Evolutionary conservation across 1,140 invertebrate species (phyloP).

Genomic region (Achroia grisella): DNA sequence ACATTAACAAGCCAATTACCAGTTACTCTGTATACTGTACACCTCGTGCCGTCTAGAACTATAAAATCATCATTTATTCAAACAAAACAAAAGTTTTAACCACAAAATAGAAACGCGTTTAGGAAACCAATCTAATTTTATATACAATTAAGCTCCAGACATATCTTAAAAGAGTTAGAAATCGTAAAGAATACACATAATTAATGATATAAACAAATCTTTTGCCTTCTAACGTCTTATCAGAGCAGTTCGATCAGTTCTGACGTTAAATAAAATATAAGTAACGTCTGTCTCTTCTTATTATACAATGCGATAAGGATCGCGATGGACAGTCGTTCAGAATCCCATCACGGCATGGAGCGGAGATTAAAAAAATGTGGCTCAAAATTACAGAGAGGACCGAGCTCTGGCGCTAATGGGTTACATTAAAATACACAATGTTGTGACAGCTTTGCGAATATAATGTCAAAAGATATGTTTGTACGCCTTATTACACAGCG

Average conservation of each 20-base stretch:
- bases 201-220: constrained; percentile 67
- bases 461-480: constrained; percentile 20
- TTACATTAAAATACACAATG: constrained; percentile 58
- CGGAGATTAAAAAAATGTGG: constrained; percentile 57
- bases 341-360: constrained; percentile 56
- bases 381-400: constrained; percentile 61
- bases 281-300: constrained; percentile 68
- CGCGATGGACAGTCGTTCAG: constrained; percentile 64
- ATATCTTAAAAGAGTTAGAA: constrained; percentile 7
- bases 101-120: too few relatives aligned
- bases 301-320: constrained; percentile 66
- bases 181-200: constrained; percentile 46
- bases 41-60: constrained; percentile 31
- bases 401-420: constrained; percentile 56
- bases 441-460: constrained; percentile 40
- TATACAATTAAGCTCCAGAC: constrained; percentile 1
- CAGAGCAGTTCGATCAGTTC: constrained; percentile 59
- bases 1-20: constrained; percentile 68
- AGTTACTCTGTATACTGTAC: constrained; percentile 51
- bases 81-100: constrained; percentile 7
- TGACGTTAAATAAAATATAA: constrained; percentile 73
- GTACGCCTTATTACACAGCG: not conserved
- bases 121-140: not conserved
- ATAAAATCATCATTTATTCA: constrained; percentile 38
- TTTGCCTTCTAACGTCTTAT: constrained; percentile 47